A percentile compares a stretch with the other conserved stretches of the same genome.
Evolutionary conservation across 2,888 invertebrate genomes (phyloP).

Genomic region (Vesta saturnalis): DNA sequence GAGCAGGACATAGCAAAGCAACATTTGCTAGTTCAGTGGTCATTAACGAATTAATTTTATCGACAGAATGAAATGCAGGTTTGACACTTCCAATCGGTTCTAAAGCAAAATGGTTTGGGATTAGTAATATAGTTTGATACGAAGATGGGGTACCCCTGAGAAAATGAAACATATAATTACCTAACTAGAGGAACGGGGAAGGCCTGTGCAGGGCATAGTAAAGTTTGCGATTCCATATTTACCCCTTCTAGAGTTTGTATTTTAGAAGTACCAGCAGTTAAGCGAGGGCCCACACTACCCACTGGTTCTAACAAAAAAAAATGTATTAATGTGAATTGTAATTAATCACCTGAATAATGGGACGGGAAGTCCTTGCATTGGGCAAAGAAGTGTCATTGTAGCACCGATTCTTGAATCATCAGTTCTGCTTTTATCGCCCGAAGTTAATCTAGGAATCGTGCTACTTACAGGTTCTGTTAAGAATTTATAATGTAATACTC

Average conservation of each 20-base stretch:
- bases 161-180: constrained; percentile 58
- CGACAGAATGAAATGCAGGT: constrained; percentile 67
- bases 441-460: constrained; percentile 64
- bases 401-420: constrained; percentile 48
- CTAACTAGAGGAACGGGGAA: constrained; percentile 70
- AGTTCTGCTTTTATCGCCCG: constrained; percentile 51
- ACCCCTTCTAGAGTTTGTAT: constrained; percentile 48
- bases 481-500: constrained; percentile 2
- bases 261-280: constrained; percentile 53
- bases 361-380: constrained; percentile 76
- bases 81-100: constrained; percentile 83
- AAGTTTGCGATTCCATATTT: constrained; percentile 62
- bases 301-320: constrained; percentile 62
- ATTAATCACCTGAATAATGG: constrained; percentile 66
- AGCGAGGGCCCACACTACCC: constrained; percentile 65
- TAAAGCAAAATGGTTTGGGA: constrained; percentile 53
- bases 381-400: constrained; percentile 73
- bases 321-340: neutral
- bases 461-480: constrained; percentile 66
- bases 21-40: constrained; percentile 65
- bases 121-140: neutral
- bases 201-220: constrained; percentile 80
- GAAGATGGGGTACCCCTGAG: constrained; percentile 25
- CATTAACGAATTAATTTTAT: constrained; percentile 51
- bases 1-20: constrained; percentile 77